A percentile compares a stretch with the other conserved stretches of the same genome.
These are phyloP conservation scores for Arvicanthis niloticus DNA, from an alignment of 2,113 vertebrate genomes.

Conservation along the genomic window DNA sequence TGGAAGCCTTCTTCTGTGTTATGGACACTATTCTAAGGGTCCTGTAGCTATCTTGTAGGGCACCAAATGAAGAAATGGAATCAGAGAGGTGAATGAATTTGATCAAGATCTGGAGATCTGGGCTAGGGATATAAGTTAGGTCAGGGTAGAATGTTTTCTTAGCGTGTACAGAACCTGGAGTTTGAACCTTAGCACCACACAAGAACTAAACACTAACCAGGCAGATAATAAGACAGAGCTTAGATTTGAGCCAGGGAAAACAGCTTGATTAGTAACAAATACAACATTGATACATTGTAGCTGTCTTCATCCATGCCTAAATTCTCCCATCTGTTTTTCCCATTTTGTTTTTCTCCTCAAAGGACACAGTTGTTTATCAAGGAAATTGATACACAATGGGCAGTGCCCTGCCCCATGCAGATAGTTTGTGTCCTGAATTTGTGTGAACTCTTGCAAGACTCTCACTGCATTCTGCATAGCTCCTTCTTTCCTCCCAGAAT, in stretches of 20 bases:
- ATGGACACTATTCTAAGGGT: not conserved
- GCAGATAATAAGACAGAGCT: not conserved
- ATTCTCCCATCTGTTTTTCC: not conserved
- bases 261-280: not conserved
- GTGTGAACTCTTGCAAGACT: not conserved
- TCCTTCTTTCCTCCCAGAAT: no score
- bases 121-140: not conserved
- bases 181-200: not conserved
- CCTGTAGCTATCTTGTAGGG: not conserved
- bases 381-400: not conserved
- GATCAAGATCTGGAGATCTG: not conserved
- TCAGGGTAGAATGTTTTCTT: not conserved
- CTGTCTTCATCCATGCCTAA: not conserved
- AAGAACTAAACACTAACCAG: not conserved
- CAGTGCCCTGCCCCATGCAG: not conserved
- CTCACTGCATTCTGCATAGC: not conserved
- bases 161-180: not conserved
- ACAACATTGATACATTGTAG: fast-evolving
- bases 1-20: not conserved
- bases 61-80: not conserved
- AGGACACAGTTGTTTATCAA: not conserved
- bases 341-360: not conserved
- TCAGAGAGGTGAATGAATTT: not conserved
- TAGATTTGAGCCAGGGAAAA: not conserved
- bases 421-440: not conserved